A percentile compares a stretch with the other conserved stretches of the same genome.
Evolutionary conservation across 30 jellyfish, hydroid and myxozoan genomes (phyloP).

Genomic region (Hydractinia echinata): DNA sequence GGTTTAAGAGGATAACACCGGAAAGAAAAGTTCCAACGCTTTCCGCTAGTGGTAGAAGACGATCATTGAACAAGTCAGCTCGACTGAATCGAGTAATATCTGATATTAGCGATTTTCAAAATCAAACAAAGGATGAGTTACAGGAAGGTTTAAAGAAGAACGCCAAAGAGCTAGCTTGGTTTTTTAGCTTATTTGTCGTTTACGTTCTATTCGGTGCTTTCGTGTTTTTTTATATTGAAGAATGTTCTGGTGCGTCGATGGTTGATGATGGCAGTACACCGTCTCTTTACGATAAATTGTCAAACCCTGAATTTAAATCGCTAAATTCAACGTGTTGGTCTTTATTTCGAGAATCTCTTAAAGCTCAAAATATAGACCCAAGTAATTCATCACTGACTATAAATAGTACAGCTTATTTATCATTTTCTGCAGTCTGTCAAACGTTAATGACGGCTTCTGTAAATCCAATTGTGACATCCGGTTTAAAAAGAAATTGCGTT

Average conservation of each 20-base stretch:
- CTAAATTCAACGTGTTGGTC: background rate
- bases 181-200: background rate
- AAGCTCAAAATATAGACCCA: background rate
- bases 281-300: background rate
- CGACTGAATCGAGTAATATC: background rate
- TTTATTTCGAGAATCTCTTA: background rate
- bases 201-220: conserved; percentile 5
- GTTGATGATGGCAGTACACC: conserved; percentile 14
- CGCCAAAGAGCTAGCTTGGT: background rate
- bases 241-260: background rate
- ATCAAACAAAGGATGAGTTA: background rate
- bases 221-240: conserved; percentile 20
- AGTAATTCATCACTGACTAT: background rate
- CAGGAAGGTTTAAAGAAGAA: background rate
- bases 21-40: too few relatives aligned
- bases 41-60: background rate
- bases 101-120: background rate
- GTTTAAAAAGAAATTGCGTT: background rate
- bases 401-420: background rate
- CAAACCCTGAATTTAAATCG: background rate
- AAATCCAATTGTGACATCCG: background rate
- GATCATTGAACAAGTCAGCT: background rate
- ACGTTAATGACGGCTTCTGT: background rate
- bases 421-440: background rate
- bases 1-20: too few relatives aligned